Evolutionary conservation across 2,113 vertebrate species (phyloP).

Genomic region (Gracilinanus agilis): DNA sequence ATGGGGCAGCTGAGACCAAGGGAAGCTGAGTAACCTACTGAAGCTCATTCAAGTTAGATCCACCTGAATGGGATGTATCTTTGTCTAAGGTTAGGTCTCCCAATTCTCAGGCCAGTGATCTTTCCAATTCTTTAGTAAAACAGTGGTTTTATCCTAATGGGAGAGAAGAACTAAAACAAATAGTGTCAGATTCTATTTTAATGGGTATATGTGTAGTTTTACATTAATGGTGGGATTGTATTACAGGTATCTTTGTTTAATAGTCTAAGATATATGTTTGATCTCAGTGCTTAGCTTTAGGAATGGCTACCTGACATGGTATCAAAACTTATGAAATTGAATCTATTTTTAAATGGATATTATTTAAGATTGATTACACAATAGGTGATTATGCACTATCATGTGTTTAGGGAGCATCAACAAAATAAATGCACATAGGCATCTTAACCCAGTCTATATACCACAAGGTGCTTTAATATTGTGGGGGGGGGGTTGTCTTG

Average conservation of each 20-base stretch:
- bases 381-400: conserved; percentile 57
- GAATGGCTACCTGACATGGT: neutral
- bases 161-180: conserved; percentile 35
- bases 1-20: conserved; percentile 21
- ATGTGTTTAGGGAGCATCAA: conserved; percentile 61
- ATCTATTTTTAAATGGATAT: conserved; percentile 55
- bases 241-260: neutral
- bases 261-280: conserved; percentile 50
- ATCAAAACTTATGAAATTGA: conserved; percentile 48
- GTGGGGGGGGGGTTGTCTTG: conserved; percentile 64
- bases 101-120: conserved; percentile 27
- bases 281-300: conserved; percentile 52
- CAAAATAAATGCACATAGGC: conserved; percentile 23
- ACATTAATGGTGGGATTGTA: neutral
- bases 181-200: conserved; percentile 28
- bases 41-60: neutral
- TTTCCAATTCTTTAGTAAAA: conserved; percentile 33
- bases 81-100: conserved; percentile 8
- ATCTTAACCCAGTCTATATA: conserved; percentile 59
- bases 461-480: conserved; percentile 64
- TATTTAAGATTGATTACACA: conserved; percentile 44
- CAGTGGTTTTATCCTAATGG: conserved; percentile 5
- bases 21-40: neutral
- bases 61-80: neutral
- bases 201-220: conserved; percentile 34